Percentiles rank a stretch among this genome's conserved stretches.
Evolutionary conservation across 1,140 invertebrate genomes (phyloP).

Genomic region (Cepaea nemoralis): DNA sequence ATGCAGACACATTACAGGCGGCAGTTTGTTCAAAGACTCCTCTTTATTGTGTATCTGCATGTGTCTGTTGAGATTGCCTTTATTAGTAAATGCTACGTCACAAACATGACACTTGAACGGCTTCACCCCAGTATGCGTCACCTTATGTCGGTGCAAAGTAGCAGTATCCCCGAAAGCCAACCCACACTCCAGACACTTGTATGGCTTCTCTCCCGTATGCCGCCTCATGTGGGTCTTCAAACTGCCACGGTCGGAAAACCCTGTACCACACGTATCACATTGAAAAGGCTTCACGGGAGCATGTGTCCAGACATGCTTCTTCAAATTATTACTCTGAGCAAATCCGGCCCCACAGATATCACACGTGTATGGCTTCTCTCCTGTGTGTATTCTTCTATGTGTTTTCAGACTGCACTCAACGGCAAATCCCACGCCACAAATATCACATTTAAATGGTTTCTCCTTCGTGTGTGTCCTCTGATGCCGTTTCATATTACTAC

Average conservation of each 20-base stretch:
- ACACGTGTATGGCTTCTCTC: neutral
- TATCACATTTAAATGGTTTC: neutral
- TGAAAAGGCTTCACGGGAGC: neutral
- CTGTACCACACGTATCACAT: neutral
- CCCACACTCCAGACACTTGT: neutral
- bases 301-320: neutral
- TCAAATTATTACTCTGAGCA: neutral
- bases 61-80: neutral
- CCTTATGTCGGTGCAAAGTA: neutral
- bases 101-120: neutral
- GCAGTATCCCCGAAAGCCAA: neutral
- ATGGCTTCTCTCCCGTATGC: conserved; percentile 1
- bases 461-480: neutral
- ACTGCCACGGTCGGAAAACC: neutral
- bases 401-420: neutral
- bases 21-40: too few relatives aligned
- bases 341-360: neutral
- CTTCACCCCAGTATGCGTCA: neutral
- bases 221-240: neutral
- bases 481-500: neutral
- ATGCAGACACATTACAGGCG: too few relatives aligned
- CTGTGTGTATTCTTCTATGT: neutral
- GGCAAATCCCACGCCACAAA: neutral
- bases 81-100: neutral
- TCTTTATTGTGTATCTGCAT: neutral